phyloP scores from a whole-genome alignment of 30 jellyfish, hydroid and myxozoan species.

The Mastigias papua region DNA sequence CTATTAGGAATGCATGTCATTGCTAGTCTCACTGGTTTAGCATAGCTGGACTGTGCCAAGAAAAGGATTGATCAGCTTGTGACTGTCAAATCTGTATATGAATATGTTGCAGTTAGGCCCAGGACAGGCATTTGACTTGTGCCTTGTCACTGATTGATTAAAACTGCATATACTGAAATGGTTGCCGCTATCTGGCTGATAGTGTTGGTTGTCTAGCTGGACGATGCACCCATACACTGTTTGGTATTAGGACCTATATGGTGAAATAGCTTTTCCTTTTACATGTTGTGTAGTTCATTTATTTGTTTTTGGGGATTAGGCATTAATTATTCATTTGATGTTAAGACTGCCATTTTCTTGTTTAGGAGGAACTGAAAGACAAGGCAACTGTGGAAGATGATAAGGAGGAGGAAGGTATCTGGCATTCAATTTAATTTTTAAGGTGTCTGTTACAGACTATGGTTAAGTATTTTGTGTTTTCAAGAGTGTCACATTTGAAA shows the following conservation, averaged over 20 bases:
- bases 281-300: too few species aligned
- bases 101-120: constrained; percentile 53
- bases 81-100: background rate
- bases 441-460: too few species aligned
- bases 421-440: background rate
- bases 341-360: background rate
- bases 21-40: too few species aligned
- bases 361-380: constrained; percentile 27
- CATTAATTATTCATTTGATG: too few species aligned
- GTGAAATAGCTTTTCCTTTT: too few species aligned
- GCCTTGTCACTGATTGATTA: background rate
- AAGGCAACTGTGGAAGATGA: constrained; percentile 66
- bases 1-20: too few species aligned
- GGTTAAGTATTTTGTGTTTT: too few species aligned
- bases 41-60: too few species aligned
- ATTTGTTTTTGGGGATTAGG: too few species aligned
- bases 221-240: constrained; percentile 41
- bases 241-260: background rate
- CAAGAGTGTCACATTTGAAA: too few species aligned
- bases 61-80: background rate
- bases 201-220: background rate
- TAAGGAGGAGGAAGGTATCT: constrained; percentile 37
- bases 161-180: constrained; percentile 28
- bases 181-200: constrained; percentile 48
- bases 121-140: background rate